These are phyloP conservation scores for Galeopterus variegatus DNA, from an alignment of 2,113 vertebrate species.

Conservation along the genomic window DNA sequence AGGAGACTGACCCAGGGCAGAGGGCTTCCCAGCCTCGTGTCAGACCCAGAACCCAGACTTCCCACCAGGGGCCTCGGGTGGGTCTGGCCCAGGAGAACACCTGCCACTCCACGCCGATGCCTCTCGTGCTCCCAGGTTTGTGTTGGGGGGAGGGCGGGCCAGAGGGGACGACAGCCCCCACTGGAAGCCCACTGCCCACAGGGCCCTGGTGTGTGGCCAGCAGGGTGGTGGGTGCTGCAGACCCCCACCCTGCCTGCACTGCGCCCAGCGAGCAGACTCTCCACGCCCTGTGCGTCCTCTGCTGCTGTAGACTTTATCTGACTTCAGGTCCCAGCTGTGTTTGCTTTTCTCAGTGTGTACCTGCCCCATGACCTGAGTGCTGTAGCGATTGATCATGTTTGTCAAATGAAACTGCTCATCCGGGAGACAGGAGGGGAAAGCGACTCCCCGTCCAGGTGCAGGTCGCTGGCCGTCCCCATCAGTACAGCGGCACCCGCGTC, in stretches of 20 bases:
- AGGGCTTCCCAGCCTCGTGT: background rate
- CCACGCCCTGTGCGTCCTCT: accelerated
- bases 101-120: accelerated
- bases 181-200: too few relatives aligned
- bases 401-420: background rate
- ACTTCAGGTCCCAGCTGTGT: background rate
- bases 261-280: background rate
- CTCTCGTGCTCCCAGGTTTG: background rate
- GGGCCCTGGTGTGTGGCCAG: background rate
- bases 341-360: background rate
- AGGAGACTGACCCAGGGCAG: background rate
- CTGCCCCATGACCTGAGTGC: background rate
- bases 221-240: background rate
- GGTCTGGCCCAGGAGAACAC: background rate
- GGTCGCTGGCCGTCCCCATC: too few relatives aligned
- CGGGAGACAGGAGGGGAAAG: background rate
- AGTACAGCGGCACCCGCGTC: too few relatives aligned
- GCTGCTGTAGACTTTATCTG: background rate
- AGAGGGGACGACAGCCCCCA: too few relatives aligned
- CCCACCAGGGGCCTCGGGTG: background rate
- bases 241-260: background rate
- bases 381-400: background rate
- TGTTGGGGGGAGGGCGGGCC: background rate
- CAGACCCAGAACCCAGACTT: background rate
- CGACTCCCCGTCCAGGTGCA: background rate